Base-by-base conservation (phyloP, 2,888 invertebrate species). In the Blera fallax region DNA sequence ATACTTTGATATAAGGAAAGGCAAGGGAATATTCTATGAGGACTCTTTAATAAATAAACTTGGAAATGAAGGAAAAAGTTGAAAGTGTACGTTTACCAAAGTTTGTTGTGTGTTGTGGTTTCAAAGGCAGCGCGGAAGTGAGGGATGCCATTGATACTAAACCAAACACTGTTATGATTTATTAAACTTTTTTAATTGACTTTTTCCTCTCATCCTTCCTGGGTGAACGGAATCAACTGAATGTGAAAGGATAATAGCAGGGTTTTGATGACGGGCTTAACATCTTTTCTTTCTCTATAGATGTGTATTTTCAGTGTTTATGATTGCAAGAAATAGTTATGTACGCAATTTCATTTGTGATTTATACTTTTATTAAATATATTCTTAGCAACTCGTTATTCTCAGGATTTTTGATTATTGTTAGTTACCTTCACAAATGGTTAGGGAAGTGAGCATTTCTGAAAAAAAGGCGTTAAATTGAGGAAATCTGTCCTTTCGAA, bases 111-210 rank as follows among this genome's bases (percentile, higher is more conserved):
- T 72, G 64, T 48, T 79, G 79, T 34, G 79, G 79, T 79, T 72
- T 72, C 27, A 16, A 64, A 64, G 48, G 64, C 52, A 56, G 37
- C 43, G 6, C 24, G 62, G 43, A 79, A 54, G 62, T 72, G 21
- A 34, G 72, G 72, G 79, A 79, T 79, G 72, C 65, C 45, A 79
- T 72, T 79, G 79, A 72, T 79, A 79, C 72, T 34, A 79, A 65
- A 72, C 72, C 87, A 80, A 72, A 85, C 72, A 77, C 67, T 82
- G 79, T 90, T 91, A 91, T 91, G 91, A 91, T 91, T 91, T 91
- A 91, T 91, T 91, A 90, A 91, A 91, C 91, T 90, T 90, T 91
- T 91, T 91, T 91, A 91, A 91, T 91, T 91, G 91, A 91, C 91
- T 91, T 91, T 91, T 91, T 91, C 91, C 91, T 89, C 70, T 70